A percentile compares a stretch with the other conserved stretches of the same genome.
Conservation (phyloP, 2,797 vertebrate species). For the Lindbergichthys nudifrons region DNA sequence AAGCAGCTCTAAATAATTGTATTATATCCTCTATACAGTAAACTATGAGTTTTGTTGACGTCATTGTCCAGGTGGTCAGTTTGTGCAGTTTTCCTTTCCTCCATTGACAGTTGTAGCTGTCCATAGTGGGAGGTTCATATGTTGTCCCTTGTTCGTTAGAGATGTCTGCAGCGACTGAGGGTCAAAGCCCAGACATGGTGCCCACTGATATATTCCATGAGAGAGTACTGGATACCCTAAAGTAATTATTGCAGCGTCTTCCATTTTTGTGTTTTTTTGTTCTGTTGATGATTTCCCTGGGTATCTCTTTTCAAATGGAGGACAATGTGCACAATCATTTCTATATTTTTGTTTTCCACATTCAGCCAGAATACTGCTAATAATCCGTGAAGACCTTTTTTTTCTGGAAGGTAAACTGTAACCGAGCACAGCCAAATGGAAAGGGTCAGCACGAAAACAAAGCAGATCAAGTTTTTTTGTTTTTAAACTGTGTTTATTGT, state of each 20-base stretch:
- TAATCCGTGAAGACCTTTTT: conserved; percentile 66
- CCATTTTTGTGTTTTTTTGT: conserved; percentile 76
- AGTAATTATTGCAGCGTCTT: conserved; percentile 83
- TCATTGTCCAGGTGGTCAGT: conserved; percentile 61
- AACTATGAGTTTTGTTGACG: conserved; percentile 11
- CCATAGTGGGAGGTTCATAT: conserved; percentile 64
- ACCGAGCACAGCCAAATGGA: conserved; percentile 51
- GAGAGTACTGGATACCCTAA: conserved; percentile 83
- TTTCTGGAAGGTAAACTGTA: conserved; percentile 63
- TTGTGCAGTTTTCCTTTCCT: conserved; percentile 39
- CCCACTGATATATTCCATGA: conserved; percentile 82
- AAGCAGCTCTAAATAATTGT: background rate
- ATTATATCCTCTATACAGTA: background rate
- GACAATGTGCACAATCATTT: conserved; percentile 86
- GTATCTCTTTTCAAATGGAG: conserved; percentile 83
- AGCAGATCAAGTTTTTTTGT: conserved; percentile 61
- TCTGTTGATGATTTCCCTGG: conserved; percentile 85
- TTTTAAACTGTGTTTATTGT: conserved; percentile 55
- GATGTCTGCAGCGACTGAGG: conserved; percentile 65
- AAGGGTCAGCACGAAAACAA: conserved; percentile 66
- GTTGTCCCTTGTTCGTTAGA: conserved; percentile 64
- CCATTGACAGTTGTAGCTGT: conserved; percentile 33
- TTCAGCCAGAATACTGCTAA: conserved; percentile 73
- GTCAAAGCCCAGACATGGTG: conserved; percentile 76
- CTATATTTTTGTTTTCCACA: conserved; percentile 81